Base-by-base conservation (phyloP, 2,888 invertebrate species). In the Drosophila cracens region DNA sequence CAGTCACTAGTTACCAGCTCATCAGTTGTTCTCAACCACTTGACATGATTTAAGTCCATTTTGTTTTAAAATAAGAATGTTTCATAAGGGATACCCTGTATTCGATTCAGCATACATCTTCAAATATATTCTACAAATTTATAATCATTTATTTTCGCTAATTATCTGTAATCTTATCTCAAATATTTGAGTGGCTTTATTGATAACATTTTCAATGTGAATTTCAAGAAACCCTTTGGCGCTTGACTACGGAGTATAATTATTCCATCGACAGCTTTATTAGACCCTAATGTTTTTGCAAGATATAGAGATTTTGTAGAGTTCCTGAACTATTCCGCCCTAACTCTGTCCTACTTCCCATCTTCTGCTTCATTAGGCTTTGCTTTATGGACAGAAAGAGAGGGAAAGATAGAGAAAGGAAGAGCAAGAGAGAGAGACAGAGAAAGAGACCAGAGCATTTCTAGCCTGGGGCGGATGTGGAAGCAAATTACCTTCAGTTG, bases 401-500 rank as follows among this genome's bases (percentile, higher is more conserved):
- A 40, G 10, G 4, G 3, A 38, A 38, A 18, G 8, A 38, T 18
- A 38, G 40, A 16, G 4, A 51, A 13, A 46, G 48, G 5, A 33
- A 48, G 34, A 10, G 46, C 13, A 27, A 51, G 11, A 49, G 16
- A 18, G 18, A 49, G 49, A 21, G 7, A 51, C 13, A 49, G 48
- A 21, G 46, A 48, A 34, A 8, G 36, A 10, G 46, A 29, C 21
- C 8, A 1, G n/a, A 40, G 40, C 21, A 43, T 54, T 40, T 21
- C 31, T 69, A 21, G 79, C 87, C 73, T 34, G 38, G 25, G 66
- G 77, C 40, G 48, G 70, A 51, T 36, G 63, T 74, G 83, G 69
- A 76, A 73, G 61, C 72, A 74, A 83, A 89, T 87, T 89, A 87
- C 76, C 81, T 81, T 81, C 74, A 78, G 81, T 89, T 89, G 78